Conservation (phyloP, 2,888 invertebrate genomes). For the Lasioglossum oenotherae region DNA sequence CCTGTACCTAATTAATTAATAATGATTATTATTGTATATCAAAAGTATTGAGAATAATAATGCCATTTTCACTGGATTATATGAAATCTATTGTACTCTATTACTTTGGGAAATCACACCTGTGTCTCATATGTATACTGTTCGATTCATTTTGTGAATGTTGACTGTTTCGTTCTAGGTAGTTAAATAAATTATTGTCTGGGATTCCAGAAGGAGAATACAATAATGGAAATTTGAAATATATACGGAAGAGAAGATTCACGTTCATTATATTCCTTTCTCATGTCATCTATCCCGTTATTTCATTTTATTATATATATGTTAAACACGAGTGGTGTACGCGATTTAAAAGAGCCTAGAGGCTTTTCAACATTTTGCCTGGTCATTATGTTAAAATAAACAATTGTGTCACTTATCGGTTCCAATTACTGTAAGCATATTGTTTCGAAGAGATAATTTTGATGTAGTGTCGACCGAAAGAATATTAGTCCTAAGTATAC, state of each 20-base stretch:
- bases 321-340: background rate
- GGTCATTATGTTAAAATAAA: background rate
- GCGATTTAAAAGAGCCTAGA: background rate
- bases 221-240: constrained; percentile 16
- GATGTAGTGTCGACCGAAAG: background rate
- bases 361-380: background rate
- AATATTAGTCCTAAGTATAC: background rate
- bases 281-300: background rate
- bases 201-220: background rate
- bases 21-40: constrained; percentile 81
- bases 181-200: constrained; percentile 22
- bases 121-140: constrained; percentile 19
- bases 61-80: constrained; percentile 82
- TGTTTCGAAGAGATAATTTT: background rate
- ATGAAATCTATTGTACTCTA: constrained; percentile 48
- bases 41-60: constrained; percentile 83
- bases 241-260: constrained; percentile 14
- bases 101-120: constrained; percentile 49
- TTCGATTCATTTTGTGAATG: constrained; percentile 24
- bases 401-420: background rate
- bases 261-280: background rate
- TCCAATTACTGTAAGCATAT: background rate
- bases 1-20: constrained; percentile 83
- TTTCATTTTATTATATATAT: background rate
- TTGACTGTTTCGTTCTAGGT: constrained; percentile 15